phyloP scores from a whole-genome alignment of 2,113 vertebrate species.

The Triplophysa dalaica region DNA sequence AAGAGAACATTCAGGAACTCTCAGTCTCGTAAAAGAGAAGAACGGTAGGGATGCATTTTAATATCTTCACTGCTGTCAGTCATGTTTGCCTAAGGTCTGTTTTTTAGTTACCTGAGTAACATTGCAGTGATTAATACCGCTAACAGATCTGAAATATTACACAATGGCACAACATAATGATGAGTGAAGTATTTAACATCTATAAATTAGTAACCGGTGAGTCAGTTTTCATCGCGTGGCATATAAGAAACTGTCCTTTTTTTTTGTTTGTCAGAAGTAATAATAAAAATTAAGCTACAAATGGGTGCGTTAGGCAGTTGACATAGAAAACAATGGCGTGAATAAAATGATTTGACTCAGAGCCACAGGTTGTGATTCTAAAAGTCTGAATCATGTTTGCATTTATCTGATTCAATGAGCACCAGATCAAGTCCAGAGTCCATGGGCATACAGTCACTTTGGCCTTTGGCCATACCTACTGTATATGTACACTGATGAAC shows the following conservation, averaged over 20 bases:
- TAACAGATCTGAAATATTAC: not conserved
- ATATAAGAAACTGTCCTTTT: not conserved
- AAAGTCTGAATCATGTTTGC: not conserved
- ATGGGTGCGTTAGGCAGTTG: not conserved
- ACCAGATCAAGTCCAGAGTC: constrained; percentile 14
- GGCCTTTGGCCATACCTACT: not conserved
- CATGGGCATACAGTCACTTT: not conserved
- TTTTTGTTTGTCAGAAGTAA: not conserved
- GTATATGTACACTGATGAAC: not conserved
- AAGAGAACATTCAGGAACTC: not conserved
- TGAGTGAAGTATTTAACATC: constrained; percentile 1
- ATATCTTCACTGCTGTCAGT: constrained; percentile 1
- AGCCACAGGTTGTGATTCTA: constrained; percentile 15
- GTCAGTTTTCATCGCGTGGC: not conserved
- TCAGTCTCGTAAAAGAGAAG: not conserved
- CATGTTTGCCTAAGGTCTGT: constrained; percentile 14
- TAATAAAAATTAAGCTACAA: not conserved
- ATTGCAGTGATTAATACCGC: not conserved
- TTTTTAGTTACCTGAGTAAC: not conserved
- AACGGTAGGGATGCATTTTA: not conserved
- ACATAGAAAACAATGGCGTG: not conserved
- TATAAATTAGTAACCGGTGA: constrained; percentile 33
- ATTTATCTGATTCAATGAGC: constrained; percentile 8
- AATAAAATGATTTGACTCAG: not conserved
- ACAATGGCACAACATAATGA: not conserved